Evolutionary conservation across 2,797 vertebrate genomes (phyloP), one percentile per base, ranked within the genome.

Genomic region (Erithacus rubecula): DNA sequence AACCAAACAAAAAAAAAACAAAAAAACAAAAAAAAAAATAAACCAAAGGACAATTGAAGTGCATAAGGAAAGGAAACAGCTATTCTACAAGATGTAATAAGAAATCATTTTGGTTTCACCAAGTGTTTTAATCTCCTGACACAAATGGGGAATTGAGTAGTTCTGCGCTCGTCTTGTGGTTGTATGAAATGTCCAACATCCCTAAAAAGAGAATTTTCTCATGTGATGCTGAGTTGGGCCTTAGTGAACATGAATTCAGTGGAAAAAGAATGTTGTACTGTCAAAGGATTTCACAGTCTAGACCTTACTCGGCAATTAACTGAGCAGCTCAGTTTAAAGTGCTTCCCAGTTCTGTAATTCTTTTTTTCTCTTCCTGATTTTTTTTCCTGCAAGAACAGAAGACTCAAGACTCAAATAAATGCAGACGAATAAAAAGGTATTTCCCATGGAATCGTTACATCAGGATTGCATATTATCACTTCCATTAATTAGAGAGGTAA

Each of bases 161-260:
- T n/a, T 81, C 69, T 52, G 44, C 13, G 47, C 82, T 64, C 76
- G 86, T 72, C 58, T 76, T 69, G 71, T 0, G 2, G 86, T 69
- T 68, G 83, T 90, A 86, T 0, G 0, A 43, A 78, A 64, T 63
- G 93, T 87, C 72, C 84, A 75, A 91, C 90, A 87, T 37, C 60
- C 23, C 53, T 83, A 86, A 51, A 93, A 96, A 75, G 39, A 87
- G 80, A 88, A 78, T 94, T 94, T 91, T 88, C 88, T 91, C 2
- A 1, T 63, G 55, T 59, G 82, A 93, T 88, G 64, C 62, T 88
- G 84, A 74, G 63, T 32, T 69, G 82, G 70, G 93, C 88, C 93
- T 93, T 70, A 49, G 86, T 5, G 62, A 95, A 95, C 95, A 89
- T 9, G 76, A 94, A 91, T 95, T 97, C 87, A 94, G 78, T 67